Evolutionary conservation across 2,797 vertebrate genomes (phyloP).

Genomic region (Tenualosa thibaudeaui): DNA sequence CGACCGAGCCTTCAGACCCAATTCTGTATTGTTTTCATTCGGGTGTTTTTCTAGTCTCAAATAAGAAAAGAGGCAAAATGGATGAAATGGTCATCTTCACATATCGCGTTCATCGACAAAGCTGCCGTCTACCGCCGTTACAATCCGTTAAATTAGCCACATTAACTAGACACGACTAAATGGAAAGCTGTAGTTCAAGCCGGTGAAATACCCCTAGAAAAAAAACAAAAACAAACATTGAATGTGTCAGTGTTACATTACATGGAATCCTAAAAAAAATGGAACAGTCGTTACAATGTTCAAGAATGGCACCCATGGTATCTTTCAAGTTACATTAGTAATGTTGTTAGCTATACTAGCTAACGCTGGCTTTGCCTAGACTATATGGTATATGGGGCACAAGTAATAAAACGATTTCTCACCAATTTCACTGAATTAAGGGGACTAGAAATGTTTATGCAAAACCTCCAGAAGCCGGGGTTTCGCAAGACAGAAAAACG

Average conservation of each 20-base stretch:
- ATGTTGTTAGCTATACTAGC: not conserved
- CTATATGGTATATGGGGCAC: no score
- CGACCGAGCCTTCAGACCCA: not conserved
- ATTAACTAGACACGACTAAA: not conserved
- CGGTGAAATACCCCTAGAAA: not conserved
- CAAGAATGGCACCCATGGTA: not conserved
- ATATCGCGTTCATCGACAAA: not conserved
- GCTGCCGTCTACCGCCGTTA: not conserved
- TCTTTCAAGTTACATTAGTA: not conserved
- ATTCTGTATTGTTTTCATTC: not conserved
- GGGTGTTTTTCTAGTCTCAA: not conserved
- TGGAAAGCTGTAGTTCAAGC: not conserved
- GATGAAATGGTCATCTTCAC: not conserved
- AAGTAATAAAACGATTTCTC: not conserved
- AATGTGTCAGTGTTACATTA: not conserved
- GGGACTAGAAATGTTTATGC: not conserved
- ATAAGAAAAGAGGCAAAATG: not conserved
- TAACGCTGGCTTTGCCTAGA: not conserved
- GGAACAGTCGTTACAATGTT: not conserved
- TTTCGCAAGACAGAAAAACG: constrained; percentile 20
- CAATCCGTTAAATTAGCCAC: not conserved
- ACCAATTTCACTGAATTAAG: not conserved
- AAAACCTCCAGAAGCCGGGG: not conserved
- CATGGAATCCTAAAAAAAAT: not conserved
- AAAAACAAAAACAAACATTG: not conserved